Evolutionary conservation across 2,888 invertebrate genomes (phyloP), one percentile per base, ranked within the genome.

Genomic region (Lysandra bellargus): DNA sequence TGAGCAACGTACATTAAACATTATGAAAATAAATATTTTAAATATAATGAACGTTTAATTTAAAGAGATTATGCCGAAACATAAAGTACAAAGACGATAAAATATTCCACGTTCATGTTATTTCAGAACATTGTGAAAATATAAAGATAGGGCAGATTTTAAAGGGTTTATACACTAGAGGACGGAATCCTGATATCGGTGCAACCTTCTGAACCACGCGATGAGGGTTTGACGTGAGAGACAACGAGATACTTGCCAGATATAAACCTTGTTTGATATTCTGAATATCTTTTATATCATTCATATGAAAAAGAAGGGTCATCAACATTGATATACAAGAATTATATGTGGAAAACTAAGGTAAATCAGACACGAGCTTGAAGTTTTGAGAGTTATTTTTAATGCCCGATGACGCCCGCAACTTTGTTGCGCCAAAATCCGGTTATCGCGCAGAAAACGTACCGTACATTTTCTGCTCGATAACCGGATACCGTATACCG

Each of bases 201-300:
- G 30, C 69, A 69, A 69, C 33, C 69, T 14, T 37, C 69, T 37
- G 69, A 69, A 69, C 33, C 64, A 30, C 64, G 33, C 69, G 33
- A 69, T 69, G 69, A 69, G 69, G 69, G 69, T 69, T 37, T 69
- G 69, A 69, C 69, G 33, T 69, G 33, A 37, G 5, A 69, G 69
- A 69, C 69, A 17, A 37, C 75, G 49, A 75, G 75, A 75, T 75
- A 75, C 44, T 75, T 44, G 14, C 37, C 49, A 75, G 75, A 75
- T 75, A 75, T 49, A 75, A 75, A 44, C 49, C 44, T 5, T 69
- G 69, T 69, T 69, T 3, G 69, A 33, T 33, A 37, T 33, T 69
- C 33, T 69, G 33, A 69, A 69, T 69, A 69, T 69, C 69, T 12
- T 23, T 64, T 64, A 69, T 37, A 69, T 69, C 37, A 23, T 64